Evolutionary conservation across 2,113 vertebrate species (phyloP).

Genomic region (Cariama cristata): DNA sequence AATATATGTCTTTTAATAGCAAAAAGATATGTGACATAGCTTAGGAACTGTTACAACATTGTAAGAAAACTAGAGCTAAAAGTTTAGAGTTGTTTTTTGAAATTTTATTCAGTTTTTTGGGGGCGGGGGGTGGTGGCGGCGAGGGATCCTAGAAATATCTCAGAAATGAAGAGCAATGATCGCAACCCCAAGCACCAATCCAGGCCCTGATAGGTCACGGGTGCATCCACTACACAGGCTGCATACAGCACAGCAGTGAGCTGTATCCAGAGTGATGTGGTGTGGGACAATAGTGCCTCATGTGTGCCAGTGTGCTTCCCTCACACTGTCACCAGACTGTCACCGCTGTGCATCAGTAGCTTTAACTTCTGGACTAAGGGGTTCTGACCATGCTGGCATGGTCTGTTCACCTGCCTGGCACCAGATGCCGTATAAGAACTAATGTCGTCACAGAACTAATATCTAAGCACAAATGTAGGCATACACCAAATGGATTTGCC

Average conservation of each 20-base stretch:
- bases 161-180: background rate
- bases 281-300: background rate
- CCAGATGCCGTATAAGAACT: background rate
- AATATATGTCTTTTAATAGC: background rate
- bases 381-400: background rate
- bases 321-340: background rate
- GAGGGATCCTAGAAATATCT: background rate
- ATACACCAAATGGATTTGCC: background rate
- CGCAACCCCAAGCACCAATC: background rate
- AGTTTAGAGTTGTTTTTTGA: background rate
- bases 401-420: background rate
- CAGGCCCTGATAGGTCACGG: background rate
- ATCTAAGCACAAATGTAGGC: background rate
- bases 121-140: background rate
- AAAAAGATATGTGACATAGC: background rate
- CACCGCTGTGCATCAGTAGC: background rate
- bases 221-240: background rate
- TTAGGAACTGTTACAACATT: background rate
- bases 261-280: background rate
- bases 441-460: background rate
- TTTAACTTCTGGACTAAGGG: background rate
- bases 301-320: background rate
- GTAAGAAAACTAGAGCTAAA: background rate
- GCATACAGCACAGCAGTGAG: background rate
- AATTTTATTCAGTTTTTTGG: background rate